Conservation (phyloP, 2,888 invertebrate species). For the Ophion ellenae region DNA sequence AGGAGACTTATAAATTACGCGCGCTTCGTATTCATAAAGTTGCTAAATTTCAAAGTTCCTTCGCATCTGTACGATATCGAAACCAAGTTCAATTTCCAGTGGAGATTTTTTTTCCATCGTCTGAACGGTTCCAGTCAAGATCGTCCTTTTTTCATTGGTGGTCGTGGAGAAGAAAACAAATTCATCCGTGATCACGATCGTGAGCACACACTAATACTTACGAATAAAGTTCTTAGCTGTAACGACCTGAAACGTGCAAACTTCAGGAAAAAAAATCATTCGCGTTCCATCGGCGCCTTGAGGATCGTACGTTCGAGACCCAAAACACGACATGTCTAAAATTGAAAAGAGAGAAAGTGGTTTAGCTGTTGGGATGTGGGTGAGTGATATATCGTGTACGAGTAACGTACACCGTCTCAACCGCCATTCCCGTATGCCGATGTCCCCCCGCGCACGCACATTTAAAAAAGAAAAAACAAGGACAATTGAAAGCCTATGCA, state of each 20-base stretch:
- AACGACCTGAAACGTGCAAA: constrained; percentile 34
- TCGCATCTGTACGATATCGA: constrained; percentile 28
- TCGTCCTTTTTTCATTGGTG: background rate
- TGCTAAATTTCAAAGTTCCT: constrained; percentile 44
- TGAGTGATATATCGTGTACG: constrained; percentile 54
- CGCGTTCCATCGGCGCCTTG: constrained; percentile 38
- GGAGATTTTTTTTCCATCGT: constrained; percentile 4
- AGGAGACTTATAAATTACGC: constrained; percentile 1
- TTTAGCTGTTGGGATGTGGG: background rate
- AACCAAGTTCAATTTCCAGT: constrained; percentile 10
- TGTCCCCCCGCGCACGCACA: constrained; percentile 63
- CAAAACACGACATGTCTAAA: constrained; percentile 14
- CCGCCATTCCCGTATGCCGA: constrained; percentile 63
- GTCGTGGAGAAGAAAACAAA: background rate
- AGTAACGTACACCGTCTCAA: constrained; percentile 57
- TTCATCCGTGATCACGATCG: constrained; percentile 18
- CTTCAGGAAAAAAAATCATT: constrained; percentile 20
- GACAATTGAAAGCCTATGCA: constrained; percentile 12
- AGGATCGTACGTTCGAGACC: constrained; percentile 21
- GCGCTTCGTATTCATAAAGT: constrained; percentile 17
- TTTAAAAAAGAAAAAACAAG: constrained; percentile 29
- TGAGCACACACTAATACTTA: constrained; percentile 26
- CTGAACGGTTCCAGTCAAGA: background rate
- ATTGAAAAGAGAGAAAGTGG: constrained; percentile 5
- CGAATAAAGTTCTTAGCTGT: constrained; percentile 20